These are phyloP conservation scores for Herpetotheres cachinnans DNA, from an alignment of 2,113 vertebrate species.

Conservation along the genomic window DNA sequence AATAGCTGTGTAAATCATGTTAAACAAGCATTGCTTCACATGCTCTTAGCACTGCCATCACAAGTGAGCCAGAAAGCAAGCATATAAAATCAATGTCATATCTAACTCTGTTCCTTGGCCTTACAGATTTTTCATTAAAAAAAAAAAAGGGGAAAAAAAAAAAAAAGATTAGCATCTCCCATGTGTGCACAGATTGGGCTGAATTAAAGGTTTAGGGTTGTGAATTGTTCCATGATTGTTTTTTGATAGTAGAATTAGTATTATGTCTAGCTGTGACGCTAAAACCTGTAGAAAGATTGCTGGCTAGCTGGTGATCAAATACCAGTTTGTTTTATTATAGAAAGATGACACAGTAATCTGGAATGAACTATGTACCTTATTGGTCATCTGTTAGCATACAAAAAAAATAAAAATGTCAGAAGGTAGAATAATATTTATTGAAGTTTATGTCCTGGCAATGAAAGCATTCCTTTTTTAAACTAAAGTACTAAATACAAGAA, in stretches of 20 bases:
- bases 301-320: background rate
- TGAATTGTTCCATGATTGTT: background rate
- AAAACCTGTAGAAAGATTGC: background rate
- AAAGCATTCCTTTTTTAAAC: background rate
- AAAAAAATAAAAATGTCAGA: background rate
- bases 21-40: background rate
- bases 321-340: background rate
- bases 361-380: background rate
- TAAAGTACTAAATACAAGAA: background rate
- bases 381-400: background rate
- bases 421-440: background rate
- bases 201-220: background rate
- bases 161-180: background rate
- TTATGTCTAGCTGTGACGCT: background rate
- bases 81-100: background rate
- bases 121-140: background rate
- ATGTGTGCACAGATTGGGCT: background rate
- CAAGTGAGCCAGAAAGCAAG: background rate
- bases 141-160: background rate
- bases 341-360: background rate
- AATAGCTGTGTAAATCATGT: background rate
- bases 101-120: background rate
- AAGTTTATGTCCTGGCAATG: background rate
- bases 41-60: background rate
- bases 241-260: background rate